Conservation (phyloP, 2,888 invertebrate species). For the Aromia moschata region DNA sequence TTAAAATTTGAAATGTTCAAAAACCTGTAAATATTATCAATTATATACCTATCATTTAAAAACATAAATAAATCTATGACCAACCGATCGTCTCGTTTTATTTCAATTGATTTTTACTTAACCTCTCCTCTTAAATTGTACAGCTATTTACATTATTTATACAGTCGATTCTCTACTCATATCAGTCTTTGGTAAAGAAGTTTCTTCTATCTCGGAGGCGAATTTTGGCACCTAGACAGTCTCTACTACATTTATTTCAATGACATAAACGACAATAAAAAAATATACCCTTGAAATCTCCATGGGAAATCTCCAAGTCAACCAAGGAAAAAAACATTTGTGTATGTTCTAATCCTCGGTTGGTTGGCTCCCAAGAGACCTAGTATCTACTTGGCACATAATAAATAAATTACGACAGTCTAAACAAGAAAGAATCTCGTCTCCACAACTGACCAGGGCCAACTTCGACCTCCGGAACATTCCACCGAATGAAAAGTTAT, state of each 20-base stretch:
- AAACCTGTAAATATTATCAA: conserved; percentile 29
- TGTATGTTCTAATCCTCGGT: too few species aligned
- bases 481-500: conserved; percentile 12
- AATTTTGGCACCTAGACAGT: too few species aligned
- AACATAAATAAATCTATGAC: conserved; percentile 29
- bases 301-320: too few species aligned
- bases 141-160: conserved; percentile 21
- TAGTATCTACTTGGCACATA: not conserved
- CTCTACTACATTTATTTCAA: too few species aligned
- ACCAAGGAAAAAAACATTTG: too few species aligned
- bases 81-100: conserved; percentile 8
- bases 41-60: conserved; percentile 26
- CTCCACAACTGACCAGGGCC: not conserved
- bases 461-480: not conserved
- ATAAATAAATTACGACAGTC: conserved; percentile 21
- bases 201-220: too few species aligned
- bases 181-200: conserved; percentile 34
- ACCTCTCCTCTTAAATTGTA: conserved; percentile 7
- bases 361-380: not conserved
- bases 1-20: conserved; percentile 32
- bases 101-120: conserved; percentile 6
- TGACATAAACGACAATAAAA: too few species aligned
- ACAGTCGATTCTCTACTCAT: conserved; percentile 33
- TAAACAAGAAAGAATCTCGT: not conserved
- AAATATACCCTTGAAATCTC: too few species aligned